Base-by-base conservation (phyloP, 2,888 invertebrate species). In the Brachyopa scutellaris region DNA sequence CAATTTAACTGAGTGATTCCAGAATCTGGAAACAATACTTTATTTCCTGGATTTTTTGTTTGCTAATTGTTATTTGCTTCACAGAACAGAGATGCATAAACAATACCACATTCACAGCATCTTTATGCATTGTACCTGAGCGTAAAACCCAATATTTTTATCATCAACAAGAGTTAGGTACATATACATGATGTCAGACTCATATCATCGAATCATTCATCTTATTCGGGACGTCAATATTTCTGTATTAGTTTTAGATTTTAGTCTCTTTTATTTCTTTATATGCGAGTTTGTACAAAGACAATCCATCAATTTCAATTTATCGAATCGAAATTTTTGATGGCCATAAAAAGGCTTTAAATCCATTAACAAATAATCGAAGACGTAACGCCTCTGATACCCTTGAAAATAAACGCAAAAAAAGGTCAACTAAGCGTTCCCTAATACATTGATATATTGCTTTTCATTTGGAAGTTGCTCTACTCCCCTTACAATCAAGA, bases 301-400 rank as follows among this genome's bases (percentile, higher is more conserved):
- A 7, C 26, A 51, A 69, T 80, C 67, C 64, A 76, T 82, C 77
- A 82, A 77, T 82, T 72, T 72, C 59, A 70, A 72, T 82, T 66
- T 72, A 45, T 36, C 49, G 33, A 76, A 80, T 64, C 69, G 57
- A 36, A 82, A 61, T 77, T n/a, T 77, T 70, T 70, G 82, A 77
- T 82, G 62, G 70, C 77, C 57, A 76, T 82, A 61, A 72, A 77
- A 72, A 33, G 66, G 70, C 66, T 76, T 76, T 64, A 82, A 82
- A 82, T 82, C 59, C 64, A 82, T 77, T 70, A 82, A 72, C 70
- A 77, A 66, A 72, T 77, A 64, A 82, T 82, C 70, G 61, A 76
- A 61, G 33, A 38, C 59, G 51, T 57, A 55, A 69, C 26, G 74
- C 62, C 17, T 62, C 36, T 9, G 38, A 45, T 47, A 45, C 45